Base-by-base conservation (phyloP, 1,140 invertebrate genomes). In the Gonatopus flavifemur region DNA sequence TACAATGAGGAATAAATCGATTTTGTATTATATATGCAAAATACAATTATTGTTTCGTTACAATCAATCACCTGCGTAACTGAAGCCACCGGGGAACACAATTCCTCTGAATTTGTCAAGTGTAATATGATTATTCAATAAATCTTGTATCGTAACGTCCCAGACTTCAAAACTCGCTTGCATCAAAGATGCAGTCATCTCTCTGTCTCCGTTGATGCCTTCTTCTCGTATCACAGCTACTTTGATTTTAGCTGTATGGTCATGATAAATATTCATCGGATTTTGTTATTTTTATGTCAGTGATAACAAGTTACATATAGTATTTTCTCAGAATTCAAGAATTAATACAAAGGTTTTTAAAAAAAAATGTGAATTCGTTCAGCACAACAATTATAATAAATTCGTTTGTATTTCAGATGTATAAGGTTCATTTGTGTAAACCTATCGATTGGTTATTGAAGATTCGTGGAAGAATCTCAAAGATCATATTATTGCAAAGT, bases 41-140 rank as follows among this genome's bases (percentile, higher is more conserved):
- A 18, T 19, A 16, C 15, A 39, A 35, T 35, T n/a, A 35, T 35
- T 15, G n/a, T 20, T 39, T 21, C 28, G 21, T 22, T 15, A n/a
- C 52, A 51, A 42, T 37, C 39, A 55, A 54, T 67, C 71, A 89
- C 88, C 89, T 25, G 94, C 96, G 80, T 97, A 98, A 75, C 95
- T 98, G 69, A 99, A 99, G 12, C 96, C 96, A 31, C 96, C 96
- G 3, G 96, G 95, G 66, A 98, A 98, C 24, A 96, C 86, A 10
- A 98, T 61, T 4, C 96, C 96, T 54, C 86, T 82, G 76, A 98
- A 98, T 12, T 80, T 70, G 45, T 93, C 86, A 7, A 98, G 72
- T 2, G 80, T 86, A 4, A 91, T 80, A 51, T 82, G 81, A 52
- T 84, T 81, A 25, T 80, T 76, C 10, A 93, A 67, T 12, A 97